Evolutionary conservation across 2,797 vertebrate species (phyloP).

Genomic region (Hirundo rustica): DNA sequence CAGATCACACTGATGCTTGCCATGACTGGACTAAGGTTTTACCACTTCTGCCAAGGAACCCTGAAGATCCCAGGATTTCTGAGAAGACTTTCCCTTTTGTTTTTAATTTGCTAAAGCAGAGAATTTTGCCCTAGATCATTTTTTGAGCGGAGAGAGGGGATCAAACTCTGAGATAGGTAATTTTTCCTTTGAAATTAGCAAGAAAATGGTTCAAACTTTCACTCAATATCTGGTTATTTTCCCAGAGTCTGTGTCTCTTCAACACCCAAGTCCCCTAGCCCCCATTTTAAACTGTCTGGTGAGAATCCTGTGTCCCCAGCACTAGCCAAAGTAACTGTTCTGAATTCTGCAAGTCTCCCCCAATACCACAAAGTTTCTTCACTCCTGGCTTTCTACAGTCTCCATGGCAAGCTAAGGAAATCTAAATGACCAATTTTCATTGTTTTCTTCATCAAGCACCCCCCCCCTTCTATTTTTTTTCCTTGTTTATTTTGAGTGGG

Average conservation of each 20-base stretch:
- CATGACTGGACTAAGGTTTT: background rate
- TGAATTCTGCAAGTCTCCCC: background rate
- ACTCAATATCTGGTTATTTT: background rate
- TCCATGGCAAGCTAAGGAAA: background rate
- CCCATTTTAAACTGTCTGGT: background rate
- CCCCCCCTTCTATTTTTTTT: background rate
- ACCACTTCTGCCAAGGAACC: background rate
- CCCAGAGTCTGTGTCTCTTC: background rate
- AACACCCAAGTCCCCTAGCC: fast-evolving
- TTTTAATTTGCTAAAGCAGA: background rate
- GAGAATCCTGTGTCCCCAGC: background rate
- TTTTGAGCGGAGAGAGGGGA: background rate
- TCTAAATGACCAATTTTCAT: background rate
- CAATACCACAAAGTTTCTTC: background rate
- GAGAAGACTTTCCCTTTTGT: background rate
- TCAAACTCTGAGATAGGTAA: background rate
- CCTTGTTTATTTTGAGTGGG: background rate
- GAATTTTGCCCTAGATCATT: background rate
- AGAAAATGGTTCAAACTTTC: background rate
- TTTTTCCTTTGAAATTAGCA: background rate
- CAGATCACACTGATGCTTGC: background rate
- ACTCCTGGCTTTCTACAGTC: background rate
- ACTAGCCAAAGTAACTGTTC: background rate
- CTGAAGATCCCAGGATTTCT: background rate
- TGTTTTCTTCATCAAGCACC: background rate